Conservation (phyloP, 1,140 invertebrate genomes). For the Ditylenchus dipsaci region DNA sequence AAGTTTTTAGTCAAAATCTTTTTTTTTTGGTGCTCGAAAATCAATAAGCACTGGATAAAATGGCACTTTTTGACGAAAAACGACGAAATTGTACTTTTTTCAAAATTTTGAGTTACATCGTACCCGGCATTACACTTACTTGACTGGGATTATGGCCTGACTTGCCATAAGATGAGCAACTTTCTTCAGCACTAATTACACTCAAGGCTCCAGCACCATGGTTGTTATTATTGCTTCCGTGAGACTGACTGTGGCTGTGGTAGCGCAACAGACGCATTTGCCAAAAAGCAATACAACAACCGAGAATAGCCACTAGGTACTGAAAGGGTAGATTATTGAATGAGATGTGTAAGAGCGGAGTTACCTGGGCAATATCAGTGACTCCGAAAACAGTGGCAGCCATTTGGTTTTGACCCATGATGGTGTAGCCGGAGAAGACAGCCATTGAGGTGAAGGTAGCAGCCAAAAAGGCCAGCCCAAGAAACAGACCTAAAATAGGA, state of each 20-base stretch:
- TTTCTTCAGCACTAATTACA: not conserved
- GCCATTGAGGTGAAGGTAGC: slow-evolving; percentile 57
- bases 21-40: too few species aligned
- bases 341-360: slow-evolving; percentile 1
- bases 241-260: slow-evolving; percentile 14
- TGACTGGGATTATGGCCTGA: slow-evolving; percentile 12
- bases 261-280: slow-evolving; percentile 51
- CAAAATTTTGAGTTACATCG: too few species aligned
- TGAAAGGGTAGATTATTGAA: slow-evolving; percentile 4
- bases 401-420: slow-evolving; percentile 35
- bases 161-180: not conserved
- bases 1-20: too few species aligned
- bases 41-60: too few species aligned
- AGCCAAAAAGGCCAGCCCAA: slow-evolving; percentile 53
- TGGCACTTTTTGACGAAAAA: not conserved
- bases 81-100: too few species aligned
- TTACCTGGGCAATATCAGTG: slow-evolving; percentile 52
- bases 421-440: slow-evolving; percentile 53
- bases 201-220: not conserved
- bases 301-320: slow-evolving; percentile 45
- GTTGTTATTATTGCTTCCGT: not conserved
- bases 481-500: slow-evolving; percentile 37
- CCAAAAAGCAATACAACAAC: slow-evolving; percentile 47
- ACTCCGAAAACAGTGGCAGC: slow-evolving; percentile 53
- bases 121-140: not conserved